Evolutionary conservation across 2,888 invertebrate genomes (phyloP).

Genomic region (Eupithecia abbreviata): DNA sequence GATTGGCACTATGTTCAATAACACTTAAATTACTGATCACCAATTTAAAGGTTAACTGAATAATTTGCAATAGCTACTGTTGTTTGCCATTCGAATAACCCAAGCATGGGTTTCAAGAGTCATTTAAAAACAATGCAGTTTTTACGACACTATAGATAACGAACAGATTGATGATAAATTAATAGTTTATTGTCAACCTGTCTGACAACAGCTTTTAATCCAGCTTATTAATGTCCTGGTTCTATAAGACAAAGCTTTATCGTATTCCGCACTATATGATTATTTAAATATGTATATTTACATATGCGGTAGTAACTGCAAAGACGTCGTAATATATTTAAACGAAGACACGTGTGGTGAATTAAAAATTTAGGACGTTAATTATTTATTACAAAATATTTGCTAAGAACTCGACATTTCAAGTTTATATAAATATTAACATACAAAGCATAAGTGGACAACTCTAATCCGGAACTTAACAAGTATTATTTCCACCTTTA

Average conservation of each 20-base stretch:
- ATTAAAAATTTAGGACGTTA: slow-evolving; percentile 23
- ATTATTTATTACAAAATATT: slow-evolving; percentile 15
- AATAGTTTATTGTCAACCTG: background rate
- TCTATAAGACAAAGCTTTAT: slow-evolving; percentile 12
- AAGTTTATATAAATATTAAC: slow-evolving; percentile 2
- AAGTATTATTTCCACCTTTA: background rate
- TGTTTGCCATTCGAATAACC: background rate
- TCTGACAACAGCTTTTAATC: background rate
- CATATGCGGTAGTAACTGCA: slow-evolving; percentile 16
- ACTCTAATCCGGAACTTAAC: background rate
- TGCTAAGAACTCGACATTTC: slow-evolving; percentile 6
- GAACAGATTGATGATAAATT: background rate
- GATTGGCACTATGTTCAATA: background rate
- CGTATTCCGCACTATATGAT: slow-evolving; percentile 12
- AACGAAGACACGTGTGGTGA: slow-evolving; percentile 18
- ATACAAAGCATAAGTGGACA: slow-evolving; percentile 6
- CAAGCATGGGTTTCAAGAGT: background rate
- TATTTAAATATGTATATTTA: slow-evolving; percentile 18
- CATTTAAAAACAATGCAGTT: background rate
- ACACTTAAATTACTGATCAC: background rate
- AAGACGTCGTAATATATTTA: slow-evolving; percentile 22
- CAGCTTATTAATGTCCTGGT: background rate
- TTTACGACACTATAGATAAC: background rate
- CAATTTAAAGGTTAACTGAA: background rate
- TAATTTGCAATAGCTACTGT: background rate